Evolutionary conservation across 1,140 invertebrate species (phyloP).

Genomic region (Bombus pyrosoma): DNA sequence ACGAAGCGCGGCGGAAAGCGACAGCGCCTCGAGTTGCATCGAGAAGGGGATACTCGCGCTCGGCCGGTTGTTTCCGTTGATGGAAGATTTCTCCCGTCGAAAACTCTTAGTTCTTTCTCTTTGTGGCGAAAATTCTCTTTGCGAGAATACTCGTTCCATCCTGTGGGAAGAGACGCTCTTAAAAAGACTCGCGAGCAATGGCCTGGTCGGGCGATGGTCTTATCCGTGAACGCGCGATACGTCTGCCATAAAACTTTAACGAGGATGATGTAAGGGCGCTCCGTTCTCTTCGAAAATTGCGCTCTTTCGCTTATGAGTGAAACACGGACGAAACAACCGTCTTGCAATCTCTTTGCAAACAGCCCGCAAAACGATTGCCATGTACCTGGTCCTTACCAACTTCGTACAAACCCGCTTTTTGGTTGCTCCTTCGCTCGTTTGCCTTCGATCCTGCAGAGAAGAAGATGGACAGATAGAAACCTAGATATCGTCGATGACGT

Average conservation of each 20-base stretch:
- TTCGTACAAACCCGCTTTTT: not conserved
- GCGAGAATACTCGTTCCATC: conserved; percentile 37
- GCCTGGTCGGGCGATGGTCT: conserved; percentile 40
- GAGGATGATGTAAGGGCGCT: conserved; percentile 21
- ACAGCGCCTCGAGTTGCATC: not conserved
- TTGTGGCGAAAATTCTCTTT: conserved; percentile 62
- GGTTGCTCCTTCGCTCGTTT: not conserved
- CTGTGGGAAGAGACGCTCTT: not conserved
- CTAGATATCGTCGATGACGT: no score
- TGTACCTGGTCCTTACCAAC: no score
- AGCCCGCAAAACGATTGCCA: not conserved
- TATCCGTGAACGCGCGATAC: conserved; percentile 52
- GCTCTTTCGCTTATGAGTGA: not conserved
- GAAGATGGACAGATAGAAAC: no score
- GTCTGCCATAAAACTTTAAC: conserved; percentile 60
- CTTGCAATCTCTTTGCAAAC: not conserved
- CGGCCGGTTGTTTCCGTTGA: conserved; percentile 33
- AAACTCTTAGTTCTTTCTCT: conserved; percentile 59
- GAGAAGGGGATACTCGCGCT: not conserved
- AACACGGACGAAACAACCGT: no score
- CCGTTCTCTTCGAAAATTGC: not conserved
- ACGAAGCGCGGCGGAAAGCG: not conserved
- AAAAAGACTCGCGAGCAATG: conserved; percentile 38
- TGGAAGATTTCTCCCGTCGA: conserved; percentile 56
- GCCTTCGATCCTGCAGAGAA: not conserved